Conservation (phyloP, 1,140 invertebrate genomes). For the Drosophila sechellia region DNA sequence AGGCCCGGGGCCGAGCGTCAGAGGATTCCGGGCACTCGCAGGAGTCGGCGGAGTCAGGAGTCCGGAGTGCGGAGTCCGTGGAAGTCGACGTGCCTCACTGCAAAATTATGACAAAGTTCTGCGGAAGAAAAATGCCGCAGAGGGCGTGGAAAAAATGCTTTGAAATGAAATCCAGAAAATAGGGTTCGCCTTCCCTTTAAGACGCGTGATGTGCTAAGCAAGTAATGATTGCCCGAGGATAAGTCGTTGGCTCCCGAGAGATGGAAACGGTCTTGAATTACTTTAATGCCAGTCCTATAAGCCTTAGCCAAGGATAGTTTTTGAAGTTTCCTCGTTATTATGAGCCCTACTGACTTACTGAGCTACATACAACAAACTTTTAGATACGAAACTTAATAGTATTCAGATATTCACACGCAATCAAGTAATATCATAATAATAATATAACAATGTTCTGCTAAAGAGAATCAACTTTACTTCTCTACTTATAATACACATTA, state of each 20-base stretch:
- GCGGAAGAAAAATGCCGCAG: conserved; percentile 61
- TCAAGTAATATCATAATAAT: too few relatives aligned
- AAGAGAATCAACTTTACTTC: too few relatives aligned
- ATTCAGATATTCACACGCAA: too few relatives aligned
- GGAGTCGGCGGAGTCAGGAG: background rate
- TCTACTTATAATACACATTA: too few relatives aligned
- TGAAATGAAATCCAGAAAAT: conserved; percentile 32
- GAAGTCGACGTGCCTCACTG: conserved; percentile 52
- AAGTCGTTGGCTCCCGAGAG: background rate
- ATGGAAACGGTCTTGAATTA: background rate
- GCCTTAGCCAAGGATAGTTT: background rate
- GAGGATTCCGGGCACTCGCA: conserved; percentile 10
- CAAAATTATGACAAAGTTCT: conserved; percentile 77
- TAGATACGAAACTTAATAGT: too few relatives aligned
- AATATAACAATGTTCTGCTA: too few relatives aligned
- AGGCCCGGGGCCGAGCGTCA: conserved; percentile 22
- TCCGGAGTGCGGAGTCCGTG: conserved; percentile 8
- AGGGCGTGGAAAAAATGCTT: conserved; percentile 26
- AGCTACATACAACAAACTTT: too few relatives aligned
- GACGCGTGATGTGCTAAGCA: conserved; percentile 13
- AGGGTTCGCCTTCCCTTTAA: conserved; percentile 23
- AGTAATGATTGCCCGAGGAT: conserved; percentile 12
- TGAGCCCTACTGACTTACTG: too few relatives aligned
- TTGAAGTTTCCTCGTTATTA: background rate
- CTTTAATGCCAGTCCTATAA: background rate